phyloP scores from a whole-genome alignment of 2,113 vertebrate genomes.

The Dunckerocampus dactyliophorus region DNA sequence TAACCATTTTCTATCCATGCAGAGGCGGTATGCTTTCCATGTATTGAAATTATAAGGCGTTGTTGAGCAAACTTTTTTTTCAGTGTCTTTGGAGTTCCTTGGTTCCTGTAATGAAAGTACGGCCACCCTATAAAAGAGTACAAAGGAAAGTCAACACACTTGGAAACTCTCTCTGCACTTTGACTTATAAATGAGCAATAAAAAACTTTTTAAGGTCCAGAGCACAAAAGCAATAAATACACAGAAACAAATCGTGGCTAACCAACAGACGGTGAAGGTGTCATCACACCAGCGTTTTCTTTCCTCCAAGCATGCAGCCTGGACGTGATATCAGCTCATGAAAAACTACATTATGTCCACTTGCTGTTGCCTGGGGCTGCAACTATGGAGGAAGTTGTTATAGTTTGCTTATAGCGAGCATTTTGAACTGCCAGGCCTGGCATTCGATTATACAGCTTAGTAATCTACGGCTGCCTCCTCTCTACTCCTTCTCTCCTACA shows the following conservation, averaged over 20 bases:
- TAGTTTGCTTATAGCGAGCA: constrained; percentile 50
- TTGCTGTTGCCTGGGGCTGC: constrained; percentile 55
- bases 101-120: too few species aligned
- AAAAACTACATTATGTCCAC: constrained; percentile 58
- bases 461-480: constrained; percentile 35
- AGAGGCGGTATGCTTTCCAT: too few species aligned
- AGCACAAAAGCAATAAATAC: constrained; percentile 2
- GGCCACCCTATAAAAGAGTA: not conserved
- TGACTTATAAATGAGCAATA: not conserved
- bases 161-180: not conserved
- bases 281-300: constrained; percentile 20
- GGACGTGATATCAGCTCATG: constrained; percentile 53
- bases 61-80: too few species aligned
- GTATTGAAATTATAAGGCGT: too few species aligned
- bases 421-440: constrained; percentile 53
- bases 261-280: constrained; percentile 11
- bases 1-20: too few species aligned
- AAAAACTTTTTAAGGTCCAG: not conserved
- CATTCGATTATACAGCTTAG: constrained; percentile 55
- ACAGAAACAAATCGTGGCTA: constrained; percentile 1
- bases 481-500: constrained; percentile 4
- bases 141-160: not conserved
- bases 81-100: too few species aligned
- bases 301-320: constrained; percentile 38
- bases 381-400: constrained; percentile 65